Percentiles rank a stretch among this genome's conserved stretches.
phyloP scores from a whole-genome alignment of 2,888 invertebrate species.

The Hypena proboscidalis region DNA sequence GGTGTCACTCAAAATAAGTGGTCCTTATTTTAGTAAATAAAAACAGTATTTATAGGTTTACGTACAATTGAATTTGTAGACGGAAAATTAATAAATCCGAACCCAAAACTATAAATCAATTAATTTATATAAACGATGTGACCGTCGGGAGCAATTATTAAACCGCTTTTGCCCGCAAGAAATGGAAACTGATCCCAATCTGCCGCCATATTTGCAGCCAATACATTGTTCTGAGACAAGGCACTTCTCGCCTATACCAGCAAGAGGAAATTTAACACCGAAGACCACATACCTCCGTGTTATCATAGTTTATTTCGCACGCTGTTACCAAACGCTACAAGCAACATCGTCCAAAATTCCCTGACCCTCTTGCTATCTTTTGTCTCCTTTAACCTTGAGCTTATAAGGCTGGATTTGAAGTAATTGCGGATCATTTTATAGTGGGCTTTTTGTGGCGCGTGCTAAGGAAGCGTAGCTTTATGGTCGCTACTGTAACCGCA shows the following conservation, averaged over 20 bases:
- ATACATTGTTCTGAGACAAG: conserved; percentile 35
- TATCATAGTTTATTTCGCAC: conserved; percentile 78
- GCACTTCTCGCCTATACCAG: conserved; percentile 32
- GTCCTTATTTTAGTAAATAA: too few relatives aligned
- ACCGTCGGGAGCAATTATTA: conserved; percentile 18
- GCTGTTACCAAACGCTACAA: conserved; percentile 70
- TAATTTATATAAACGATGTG: conserved; percentile 10
- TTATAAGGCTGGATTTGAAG: conserved; percentile 19
- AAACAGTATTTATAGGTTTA: too few relatives aligned
- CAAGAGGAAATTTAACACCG: conserved; percentile 62
- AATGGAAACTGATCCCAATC: conserved; percentile 26
- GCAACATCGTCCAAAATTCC: conserved; percentile 42
- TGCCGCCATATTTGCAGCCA: conserved; percentile 17
- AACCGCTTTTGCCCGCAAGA: conserved; percentile 15
- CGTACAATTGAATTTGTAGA: conserved; percentile 13
- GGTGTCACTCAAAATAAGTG: too few relatives aligned
- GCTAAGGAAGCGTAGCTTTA: conserved; percentile 77
- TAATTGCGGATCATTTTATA: conserved; percentile 48
- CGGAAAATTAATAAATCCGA: conserved; percentile 17
- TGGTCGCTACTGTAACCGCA: conserved; percentile 68
- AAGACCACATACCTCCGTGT: conserved; percentile 67
- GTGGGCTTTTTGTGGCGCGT: conserved; percentile 57
- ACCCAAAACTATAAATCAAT: conserved; percentile 25
- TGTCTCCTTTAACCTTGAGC: conserved; percentile 9
- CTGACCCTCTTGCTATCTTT: conserved; percentile 42